A percentile compares a stretch with the other conserved stretches of the same genome.
Conservation (phyloP, 1,140 invertebrate species). For the Drosophila saltans region DNA sequence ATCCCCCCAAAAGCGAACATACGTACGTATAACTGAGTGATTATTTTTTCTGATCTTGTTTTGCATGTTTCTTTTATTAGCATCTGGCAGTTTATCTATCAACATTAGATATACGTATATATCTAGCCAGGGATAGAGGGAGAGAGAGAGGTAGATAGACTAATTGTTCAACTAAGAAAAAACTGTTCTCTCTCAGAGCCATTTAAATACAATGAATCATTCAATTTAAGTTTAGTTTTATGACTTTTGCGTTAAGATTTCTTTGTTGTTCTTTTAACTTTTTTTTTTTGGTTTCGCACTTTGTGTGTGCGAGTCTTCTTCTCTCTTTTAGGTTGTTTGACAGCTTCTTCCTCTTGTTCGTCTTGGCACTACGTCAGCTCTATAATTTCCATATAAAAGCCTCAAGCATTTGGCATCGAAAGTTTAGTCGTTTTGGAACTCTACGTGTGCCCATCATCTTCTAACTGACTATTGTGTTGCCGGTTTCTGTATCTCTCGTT, state of each 20-base stretch:
- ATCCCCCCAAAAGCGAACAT: slow-evolving; percentile 29
- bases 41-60: slow-evolving; percentile 34
- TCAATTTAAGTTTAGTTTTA: slow-evolving; percentile 34
- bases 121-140: not conserved
- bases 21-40: slow-evolving; percentile 6
- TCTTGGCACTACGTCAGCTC: slow-evolving; percentile 61
- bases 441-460: slow-evolving; percentile 23
- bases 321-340: slow-evolving; percentile 45
- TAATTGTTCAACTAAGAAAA: not conserved
- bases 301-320: slow-evolving; percentile 15
- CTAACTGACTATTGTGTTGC: slow-evolving; percentile 22
- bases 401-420: slow-evolving; percentile 30
- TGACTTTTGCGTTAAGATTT: slow-evolving; percentile 20
- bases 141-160: slow-evolving; percentile 7
- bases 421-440: slow-evolving; percentile 68
- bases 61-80: slow-evolving; percentile 45
- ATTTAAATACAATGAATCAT: slow-evolving; percentile 31
- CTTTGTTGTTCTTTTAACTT: slow-evolving; percentile 16
- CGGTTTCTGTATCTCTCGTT: slow-evolving; percentile 42
- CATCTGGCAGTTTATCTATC: not conserved
- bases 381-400: slow-evolving; percentile 76
- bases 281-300: not conserved
- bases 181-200: not conserved
- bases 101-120: not conserved
- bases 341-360: slow-evolving; percentile 42